Base-by-base conservation (phyloP, 2,797 vertebrate species). In the Argentina silus region DNA sequence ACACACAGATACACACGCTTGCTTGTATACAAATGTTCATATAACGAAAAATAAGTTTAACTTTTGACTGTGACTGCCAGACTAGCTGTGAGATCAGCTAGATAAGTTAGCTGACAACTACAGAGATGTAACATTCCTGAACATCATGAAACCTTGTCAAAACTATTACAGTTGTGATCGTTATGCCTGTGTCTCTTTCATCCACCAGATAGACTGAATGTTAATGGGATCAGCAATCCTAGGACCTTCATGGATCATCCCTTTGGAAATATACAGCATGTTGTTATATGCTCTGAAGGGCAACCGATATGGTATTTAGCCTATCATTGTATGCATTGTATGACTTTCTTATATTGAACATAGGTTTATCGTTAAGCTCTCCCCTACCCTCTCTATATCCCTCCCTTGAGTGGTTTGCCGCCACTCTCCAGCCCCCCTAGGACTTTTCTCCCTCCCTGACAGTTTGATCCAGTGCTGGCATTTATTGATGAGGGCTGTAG, bases 401-500 rank as follows among this genome's bases (percentile, higher is more conserved):
- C 45, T 3, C 21, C 7, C 53, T 19, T 0, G 27, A 36, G 27
- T 36, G 27, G 27, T 36, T 36, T 36, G 27, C 27, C n/a, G n/a
- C 44, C 59, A 48, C 69, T 3, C 10, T 23, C 14, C 1, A 21
- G n/a, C 47, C 43, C 45, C 42, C 47, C 19, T 17, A 15, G 7
- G 43, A 19, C 42, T 7, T 10, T 14, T 17, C 27, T 2, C 11
- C 3, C 62, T 71, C 47, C 69, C 64, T 87, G 88, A 86, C 78
- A 81, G 73, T 73, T 72, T 85, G 81, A 86, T 87, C 81, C 17
- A 83, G 66, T 62, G 60, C 51, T 78, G 79, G 68, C 67, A 1
- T 82, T 77, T 87, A 86, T 84, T 81, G 87, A 85, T 83, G 83
- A 71, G 70, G 76, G 69, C 82, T 48, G 42, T 70, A 85, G 78